Base-by-base conservation (phyloP, 2,797 vertebrate genomes). In the Myotis planiceps region DNA sequence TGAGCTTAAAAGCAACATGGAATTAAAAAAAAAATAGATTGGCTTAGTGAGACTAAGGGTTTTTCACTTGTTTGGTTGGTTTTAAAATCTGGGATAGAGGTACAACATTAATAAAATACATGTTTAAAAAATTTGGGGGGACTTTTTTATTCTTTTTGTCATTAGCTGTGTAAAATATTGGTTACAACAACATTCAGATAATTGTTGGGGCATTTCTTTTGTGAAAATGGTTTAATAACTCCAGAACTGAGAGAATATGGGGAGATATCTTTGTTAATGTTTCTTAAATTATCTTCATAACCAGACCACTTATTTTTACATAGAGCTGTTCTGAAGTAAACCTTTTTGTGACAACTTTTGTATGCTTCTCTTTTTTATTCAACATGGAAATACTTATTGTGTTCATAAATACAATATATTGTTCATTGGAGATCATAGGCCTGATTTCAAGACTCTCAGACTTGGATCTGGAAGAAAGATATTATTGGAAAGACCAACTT, bases 31-130 rank as follows among this genome's bases (percentile, higher is more conserved):
- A 66, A 53, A 81, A 39, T 60, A 60, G 25, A 14, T 34, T 94
- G 47, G 21, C 6, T 66, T 87, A 49, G 49, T 60, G 37, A 90
- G 29, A 78, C 18, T 66, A 39, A 80, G 9, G 1, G 16, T 15
- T 32, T 85, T 51, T 69, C 12, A 55, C 8, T 92, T 85, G 5
- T 66, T 55, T 58, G 4, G 37, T 72, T 58, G 53, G 2, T 72
- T 92, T 96, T 58, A 83, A 94, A 91, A 91, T 94, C 32, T 88
- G 19, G 53, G 27, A 51, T 42, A 88, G 10, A 88, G 29, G 29
- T 80, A 75, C 9, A 55, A 18, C 4, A 51, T 63, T 76, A 92
- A 78, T 96, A 45, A 85, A 79, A 92, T 53, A 39, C n/a, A 76
- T 76, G 19, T 49, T 92, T 74, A 15, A 79, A 90, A 92, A 68